A percentile compares a stretch with the other conserved stretches of the same genome.
Evolutionary conservation across 2,113 vertebrate genomes (phyloP).

Genomic region (Prionailurus bengalensis): DNA sequence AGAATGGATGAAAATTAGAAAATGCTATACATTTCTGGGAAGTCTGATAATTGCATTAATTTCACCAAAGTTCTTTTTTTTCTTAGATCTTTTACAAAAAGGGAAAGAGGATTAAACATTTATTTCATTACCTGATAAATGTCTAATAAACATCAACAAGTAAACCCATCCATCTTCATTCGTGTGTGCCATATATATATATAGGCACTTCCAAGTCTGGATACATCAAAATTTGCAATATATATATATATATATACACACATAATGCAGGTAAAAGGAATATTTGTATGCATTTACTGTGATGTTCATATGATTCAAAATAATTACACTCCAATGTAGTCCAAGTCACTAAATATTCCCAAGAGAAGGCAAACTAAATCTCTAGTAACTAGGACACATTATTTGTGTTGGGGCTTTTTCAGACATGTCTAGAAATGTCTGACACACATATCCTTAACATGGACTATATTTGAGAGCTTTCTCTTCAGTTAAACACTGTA

Average conservation of each 20-base stretch:
- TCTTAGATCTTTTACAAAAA: not conserved
- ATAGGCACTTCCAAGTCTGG: too few relatives aligned
- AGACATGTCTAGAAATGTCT: not conserved
- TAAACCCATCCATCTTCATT: not conserved
- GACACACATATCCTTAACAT: not conserved
- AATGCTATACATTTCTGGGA: not conserved
- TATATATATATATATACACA: not conserved
- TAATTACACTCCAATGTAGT: not conserved
- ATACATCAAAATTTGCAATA: too few relatives aligned
- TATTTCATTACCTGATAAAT: constrained; percentile 18
- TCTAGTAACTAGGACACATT: not conserved
- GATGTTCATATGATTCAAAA: not conserved
- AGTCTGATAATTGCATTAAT: not conserved
- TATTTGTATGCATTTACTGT: not conserved
- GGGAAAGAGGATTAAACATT: not conserved
- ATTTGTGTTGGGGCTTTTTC: not conserved
- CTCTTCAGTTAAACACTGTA: not conserved
- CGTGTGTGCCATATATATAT: too few relatives aligned
- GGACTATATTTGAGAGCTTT: not conserved
- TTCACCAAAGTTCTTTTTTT: not conserved
- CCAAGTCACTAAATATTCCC: not conserved
- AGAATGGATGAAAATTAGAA: not conserved
- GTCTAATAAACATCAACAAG: not conserved
- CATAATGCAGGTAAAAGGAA: not conserved
- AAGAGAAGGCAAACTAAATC: not conserved